Conservation (phyloP, 2,888 invertebrate genomes). For the Oxycera nigricornis region DNA sequence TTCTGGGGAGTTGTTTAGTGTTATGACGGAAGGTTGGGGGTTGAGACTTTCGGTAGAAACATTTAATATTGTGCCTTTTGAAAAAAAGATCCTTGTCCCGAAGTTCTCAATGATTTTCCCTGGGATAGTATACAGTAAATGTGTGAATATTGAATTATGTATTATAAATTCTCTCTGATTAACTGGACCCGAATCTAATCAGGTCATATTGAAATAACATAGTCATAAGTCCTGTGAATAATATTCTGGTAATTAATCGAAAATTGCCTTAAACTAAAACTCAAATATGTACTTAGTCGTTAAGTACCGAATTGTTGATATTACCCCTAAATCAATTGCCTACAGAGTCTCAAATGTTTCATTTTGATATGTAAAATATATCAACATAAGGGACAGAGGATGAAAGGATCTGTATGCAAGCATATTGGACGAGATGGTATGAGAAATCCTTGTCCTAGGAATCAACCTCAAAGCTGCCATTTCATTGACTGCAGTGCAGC, state of each 20-base stretch:
- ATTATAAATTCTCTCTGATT: neutral
- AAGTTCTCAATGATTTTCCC: too few relatives aligned
- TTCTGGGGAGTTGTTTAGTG: too few relatives aligned
- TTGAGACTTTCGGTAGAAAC: too few relatives aligned
- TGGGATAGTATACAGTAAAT: too few relatives aligned
- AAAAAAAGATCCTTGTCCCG: too few relatives aligned
- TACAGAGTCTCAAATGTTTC: neutral
- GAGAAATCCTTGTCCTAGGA: slow-evolving; percentile 17
- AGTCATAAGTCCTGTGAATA: neutral
- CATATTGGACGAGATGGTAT: neutral
- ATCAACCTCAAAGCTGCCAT: slow-evolving; percentile 33
- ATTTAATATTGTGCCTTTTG: too few relatives aligned
- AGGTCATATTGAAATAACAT: neutral
- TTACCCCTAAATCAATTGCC: too few relatives aligned
- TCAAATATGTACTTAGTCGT: slow-evolving; percentile 4
- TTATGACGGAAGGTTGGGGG: too few relatives aligned
- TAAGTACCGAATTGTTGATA: neutral
- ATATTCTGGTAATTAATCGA: slow-evolving; percentile 8
- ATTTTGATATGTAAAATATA: neutral
- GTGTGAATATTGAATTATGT: too few relatives aligned
- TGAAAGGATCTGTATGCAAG: neutral
- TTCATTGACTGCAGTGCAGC: slow-evolving; percentile 47
- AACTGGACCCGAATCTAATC: neutral
- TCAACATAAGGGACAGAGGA: neutral
- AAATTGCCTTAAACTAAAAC: slow-evolving; percentile 24